Percentiles rank a stretch among this genome's conserved stretches.
These are phyloP conservation scores for Luperina testacea DNA, from an alignment of 2,888 invertebrate genomes.

Conservation along the genomic window DNA sequence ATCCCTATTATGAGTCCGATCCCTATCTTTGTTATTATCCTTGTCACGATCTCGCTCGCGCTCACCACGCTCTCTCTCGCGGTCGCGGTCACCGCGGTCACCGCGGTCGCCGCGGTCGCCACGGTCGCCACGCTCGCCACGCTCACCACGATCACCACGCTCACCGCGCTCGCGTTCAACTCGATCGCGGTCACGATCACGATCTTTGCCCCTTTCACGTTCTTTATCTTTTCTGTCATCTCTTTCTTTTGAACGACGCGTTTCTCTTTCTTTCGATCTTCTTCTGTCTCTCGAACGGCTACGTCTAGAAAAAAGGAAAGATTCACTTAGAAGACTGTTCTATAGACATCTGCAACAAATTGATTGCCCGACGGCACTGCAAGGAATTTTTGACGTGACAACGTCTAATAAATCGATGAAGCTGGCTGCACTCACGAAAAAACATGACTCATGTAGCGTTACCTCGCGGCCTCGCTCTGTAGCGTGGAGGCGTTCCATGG, in stretches of 20 bases:
- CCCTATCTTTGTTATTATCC: slow-evolving; percentile 68
- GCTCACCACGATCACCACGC: slow-evolving; percentile 71
- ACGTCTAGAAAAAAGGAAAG: slow-evolving; percentile 73
- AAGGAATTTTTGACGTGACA: too few species aligned
- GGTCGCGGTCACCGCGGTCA: slow-evolving; percentile 78
- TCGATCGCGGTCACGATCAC: slow-evolving; percentile 73
- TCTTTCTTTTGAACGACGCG: slow-evolving; percentile 89
- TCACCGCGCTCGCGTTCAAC: slow-evolving; percentile 77
- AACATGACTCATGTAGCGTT: too few species aligned
- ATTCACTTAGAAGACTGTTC: not conserved
- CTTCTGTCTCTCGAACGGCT: slow-evolving; percentile 86
- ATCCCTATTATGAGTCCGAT: slow-evolving; percentile 79
- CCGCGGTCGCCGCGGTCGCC: slow-evolving; percentile 75
- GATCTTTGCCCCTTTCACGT: slow-evolving; percentile 84
- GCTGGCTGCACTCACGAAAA: too few species aligned
- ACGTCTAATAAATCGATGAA: too few species aligned
- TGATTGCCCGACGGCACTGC: not conserved
- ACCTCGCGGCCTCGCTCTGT: too few species aligned
- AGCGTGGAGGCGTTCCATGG: too few species aligned
- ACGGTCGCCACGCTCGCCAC: slow-evolving; percentile 66
- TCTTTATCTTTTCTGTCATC: slow-evolving; percentile 84
- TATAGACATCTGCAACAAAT: slow-evolving; percentile 2
- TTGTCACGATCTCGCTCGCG: slow-evolving; percentile 72
- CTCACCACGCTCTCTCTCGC: slow-evolving; percentile 68
- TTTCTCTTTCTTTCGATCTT: slow-evolving; percentile 91